Percentiles rank a stretch among this genome's conserved stretches.
Evolutionary conservation across 2,113 vertebrate species (phyloP).

Genomic region (Rhabdornis inornatus): DNA sequence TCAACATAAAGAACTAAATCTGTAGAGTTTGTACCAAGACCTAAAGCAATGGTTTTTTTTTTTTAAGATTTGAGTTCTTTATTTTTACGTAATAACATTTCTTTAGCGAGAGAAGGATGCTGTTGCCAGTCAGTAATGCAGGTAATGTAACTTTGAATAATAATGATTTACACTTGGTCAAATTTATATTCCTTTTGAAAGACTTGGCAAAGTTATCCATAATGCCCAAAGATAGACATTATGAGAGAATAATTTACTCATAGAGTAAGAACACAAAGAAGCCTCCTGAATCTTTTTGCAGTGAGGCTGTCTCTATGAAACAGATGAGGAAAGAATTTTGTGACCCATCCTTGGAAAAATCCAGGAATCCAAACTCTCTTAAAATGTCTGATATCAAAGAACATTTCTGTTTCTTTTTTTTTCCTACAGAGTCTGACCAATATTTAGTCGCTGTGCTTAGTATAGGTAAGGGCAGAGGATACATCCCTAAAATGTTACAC

Average conservation of each 20-base stretch:
- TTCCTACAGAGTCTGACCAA: neutral
- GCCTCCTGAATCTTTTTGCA: neutral
- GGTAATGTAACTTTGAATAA: neutral
- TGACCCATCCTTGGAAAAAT: neutral
- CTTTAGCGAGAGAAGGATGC: neutral
- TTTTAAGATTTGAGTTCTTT: neutral
- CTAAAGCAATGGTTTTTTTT: neutral
- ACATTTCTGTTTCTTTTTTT: neutral
- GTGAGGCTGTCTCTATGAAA: neutral
- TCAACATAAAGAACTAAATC: neutral
- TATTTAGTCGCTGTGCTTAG: fast-evolving
- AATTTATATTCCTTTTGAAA: neutral
- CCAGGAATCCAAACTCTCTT: neutral
- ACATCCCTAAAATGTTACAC: fast-evolving
- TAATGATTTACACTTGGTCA: neutral
- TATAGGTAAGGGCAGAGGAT: neutral
- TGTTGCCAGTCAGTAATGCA: neutral
- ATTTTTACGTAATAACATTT: neutral
- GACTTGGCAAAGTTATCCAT: neutral
- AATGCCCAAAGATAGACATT: neutral
- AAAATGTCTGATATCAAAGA: neutral
- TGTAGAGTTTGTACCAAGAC: neutral
- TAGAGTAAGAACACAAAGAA: neutral
- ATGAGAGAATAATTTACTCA: neutral
- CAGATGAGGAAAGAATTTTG: neutral